A percentile compares a stretch with the other conserved stretches of the same genome.
Evolutionary conservation across 2,113 vertebrate genomes (phyloP).

Genomic region (Spheniscus mendiculus): DNA sequence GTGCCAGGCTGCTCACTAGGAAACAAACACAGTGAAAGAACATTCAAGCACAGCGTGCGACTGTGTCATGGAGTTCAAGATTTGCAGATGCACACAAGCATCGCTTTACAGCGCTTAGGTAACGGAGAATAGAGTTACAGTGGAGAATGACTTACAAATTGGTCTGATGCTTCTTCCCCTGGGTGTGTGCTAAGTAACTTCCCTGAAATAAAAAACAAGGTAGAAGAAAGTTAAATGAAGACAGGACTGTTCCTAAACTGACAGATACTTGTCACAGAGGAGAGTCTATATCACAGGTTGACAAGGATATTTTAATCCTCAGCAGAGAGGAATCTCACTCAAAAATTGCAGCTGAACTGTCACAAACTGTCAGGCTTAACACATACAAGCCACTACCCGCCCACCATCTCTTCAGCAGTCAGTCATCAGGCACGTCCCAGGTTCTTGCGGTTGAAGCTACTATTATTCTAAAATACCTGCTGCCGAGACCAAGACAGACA

Average conservation of each 20-base stretch:
- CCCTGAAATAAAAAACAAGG: constrained; percentile 77
- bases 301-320: neutral
- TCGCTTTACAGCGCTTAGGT: neutral
- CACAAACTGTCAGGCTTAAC: neutral
- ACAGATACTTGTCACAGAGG: neutral
- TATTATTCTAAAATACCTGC: neutral
- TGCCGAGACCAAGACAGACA: neutral
- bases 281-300: neutral
- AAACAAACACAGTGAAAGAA: neutral
- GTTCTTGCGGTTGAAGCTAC: neutral
- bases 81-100: neutral
- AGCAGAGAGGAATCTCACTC: neutral
- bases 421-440: neutral
- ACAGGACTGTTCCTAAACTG: neutral
- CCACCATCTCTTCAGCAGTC: neutral
- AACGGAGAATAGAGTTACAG: neutral
- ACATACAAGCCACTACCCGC: neutral
- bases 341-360: neutral
- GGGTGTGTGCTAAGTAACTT: constrained; percentile 96
- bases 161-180: constrained; percentile 98
- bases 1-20: neutral
- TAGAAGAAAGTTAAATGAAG: neutral
- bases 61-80: accelerated
- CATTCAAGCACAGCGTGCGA: neutral
- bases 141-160: constrained; percentile 85